These are phyloP conservation scores for Scaptomyza hsui DNA, from an alignment of 1,140 invertebrate species.

Conservation along the genomic window DNA sequence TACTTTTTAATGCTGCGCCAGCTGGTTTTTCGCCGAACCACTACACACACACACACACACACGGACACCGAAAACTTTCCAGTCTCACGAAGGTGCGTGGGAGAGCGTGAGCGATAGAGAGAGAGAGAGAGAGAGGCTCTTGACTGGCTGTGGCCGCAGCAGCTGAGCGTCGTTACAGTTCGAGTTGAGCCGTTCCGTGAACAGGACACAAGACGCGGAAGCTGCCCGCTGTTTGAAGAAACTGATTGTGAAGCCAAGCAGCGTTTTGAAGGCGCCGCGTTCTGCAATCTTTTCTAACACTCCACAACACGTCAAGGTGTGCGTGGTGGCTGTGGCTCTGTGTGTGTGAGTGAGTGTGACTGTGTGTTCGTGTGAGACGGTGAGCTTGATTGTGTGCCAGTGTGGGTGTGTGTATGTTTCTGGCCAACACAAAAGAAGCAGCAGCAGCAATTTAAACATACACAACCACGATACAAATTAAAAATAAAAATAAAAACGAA, in stretches of 20 bases:
- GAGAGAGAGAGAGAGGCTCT: constrained; percentile 14
- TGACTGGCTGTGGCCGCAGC: constrained; percentile 42
- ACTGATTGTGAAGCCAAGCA: constrained; percentile 20
- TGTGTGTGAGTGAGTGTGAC: constrained; percentile 9
- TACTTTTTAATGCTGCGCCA: constrained; percentile 82
- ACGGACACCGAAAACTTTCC: constrained; percentile 18
- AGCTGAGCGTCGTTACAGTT: constrained; percentile 71
- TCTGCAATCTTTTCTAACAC: constrained; percentile 56
- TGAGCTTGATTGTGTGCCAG: constrained; percentile 4
- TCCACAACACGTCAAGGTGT: constrained; percentile 51
- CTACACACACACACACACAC: constrained; percentile 13
- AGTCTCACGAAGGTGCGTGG: constrained; percentile 24
- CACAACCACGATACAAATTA: constrained; percentile 26
- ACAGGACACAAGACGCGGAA: constrained; percentile 76
- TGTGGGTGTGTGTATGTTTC: constrained; percentile 17
- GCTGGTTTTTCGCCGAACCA: constrained; percentile 61
- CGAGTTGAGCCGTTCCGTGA: constrained; percentile 81
- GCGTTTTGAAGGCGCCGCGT: constrained; percentile 35
- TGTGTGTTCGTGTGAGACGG: constrained; percentile 7
- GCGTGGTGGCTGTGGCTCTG: constrained; percentile 22
- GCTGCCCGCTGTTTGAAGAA: constrained; percentile 45
- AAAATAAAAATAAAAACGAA: constrained; percentile 26
- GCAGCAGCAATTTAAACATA: constrained; percentile 8
- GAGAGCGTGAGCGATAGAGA: constrained; percentile 27
- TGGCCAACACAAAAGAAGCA: constrained; percentile 25